Percentiles rank a stretch among this genome's conserved stretches.
Evolutionary conservation across 2,113 vertebrate genomes (phyloP).

Genomic region (Phocoena sinus): DNA sequence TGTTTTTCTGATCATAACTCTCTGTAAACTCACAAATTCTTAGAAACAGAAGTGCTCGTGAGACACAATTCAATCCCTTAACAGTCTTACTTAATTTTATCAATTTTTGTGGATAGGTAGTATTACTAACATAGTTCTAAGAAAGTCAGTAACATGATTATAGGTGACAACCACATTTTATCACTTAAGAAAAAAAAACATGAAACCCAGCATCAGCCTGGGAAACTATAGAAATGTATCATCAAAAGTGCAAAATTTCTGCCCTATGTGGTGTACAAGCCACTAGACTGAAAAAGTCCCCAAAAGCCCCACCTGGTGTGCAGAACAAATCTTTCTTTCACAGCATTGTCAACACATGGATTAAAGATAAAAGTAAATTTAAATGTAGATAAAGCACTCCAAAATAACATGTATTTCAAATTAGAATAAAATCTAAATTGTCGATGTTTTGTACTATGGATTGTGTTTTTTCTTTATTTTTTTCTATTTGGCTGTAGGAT

Average conservation of each 20-base stretch:
- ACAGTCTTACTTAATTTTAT: slow-evolving; percentile 14
- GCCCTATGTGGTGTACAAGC: neutral
- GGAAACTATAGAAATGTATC: neutral
- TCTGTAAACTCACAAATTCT: neutral
- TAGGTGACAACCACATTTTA: neutral
- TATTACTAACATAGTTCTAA: neutral
- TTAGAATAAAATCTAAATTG: neutral
- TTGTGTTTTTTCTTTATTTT: no score
- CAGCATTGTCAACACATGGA: neutral
- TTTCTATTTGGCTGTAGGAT: no score
- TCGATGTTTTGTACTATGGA: no score
- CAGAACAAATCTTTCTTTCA: neutral
- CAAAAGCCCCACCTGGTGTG: neutral
- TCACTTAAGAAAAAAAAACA: neutral
- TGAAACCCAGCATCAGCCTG: neutral
- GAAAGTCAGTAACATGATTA: neutral
- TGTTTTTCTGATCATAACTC: neutral
- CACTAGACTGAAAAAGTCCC: neutral
- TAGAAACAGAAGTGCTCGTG: slow-evolving; percentile 5
- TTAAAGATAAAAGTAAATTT: neutral
- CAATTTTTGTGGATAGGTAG: neutral
- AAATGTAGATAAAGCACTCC: neutral
- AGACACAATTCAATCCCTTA: slow-evolving; percentile 6
- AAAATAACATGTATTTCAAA: neutral
- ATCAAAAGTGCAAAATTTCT: neutral